Evolutionary conservation across 2,797 vertebrate genomes (phyloP).

Genomic region (Limnodromus scolopaceus): DNA sequence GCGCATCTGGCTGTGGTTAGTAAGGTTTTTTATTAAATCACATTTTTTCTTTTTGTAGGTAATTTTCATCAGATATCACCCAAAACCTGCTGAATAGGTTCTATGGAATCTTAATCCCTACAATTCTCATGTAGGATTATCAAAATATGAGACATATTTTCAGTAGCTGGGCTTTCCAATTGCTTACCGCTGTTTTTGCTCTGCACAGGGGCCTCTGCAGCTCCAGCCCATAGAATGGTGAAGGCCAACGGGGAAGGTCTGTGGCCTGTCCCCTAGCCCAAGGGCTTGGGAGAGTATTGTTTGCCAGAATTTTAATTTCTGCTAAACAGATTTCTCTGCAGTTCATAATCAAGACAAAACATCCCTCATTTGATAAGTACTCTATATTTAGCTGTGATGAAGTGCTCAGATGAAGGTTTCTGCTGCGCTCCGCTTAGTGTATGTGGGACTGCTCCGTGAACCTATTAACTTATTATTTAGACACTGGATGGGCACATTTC

Average conservation of each 20-base stretch:
- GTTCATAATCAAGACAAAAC: neutral
- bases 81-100: neutral
- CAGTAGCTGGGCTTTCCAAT: neutral
- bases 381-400: neutral
- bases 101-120: neutral
- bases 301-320: neutral
- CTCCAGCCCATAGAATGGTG: neutral
- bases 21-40: neutral
- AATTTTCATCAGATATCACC: neutral
- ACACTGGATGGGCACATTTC: conserved; percentile 59
- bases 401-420: conserved; percentile 3
- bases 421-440: neutral
- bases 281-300: neutral
- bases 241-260: neutral
- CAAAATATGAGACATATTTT: conserved; percentile 1
- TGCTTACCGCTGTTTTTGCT: neutral
- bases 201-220: neutral
- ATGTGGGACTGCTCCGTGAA: conserved; percentile 3
- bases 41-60: neutral
- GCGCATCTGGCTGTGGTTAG: neutral
- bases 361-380: neutral
- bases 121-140: neutral
- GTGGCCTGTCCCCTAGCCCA: neutral
- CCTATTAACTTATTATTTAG: conserved; percentile 59
- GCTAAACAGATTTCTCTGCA: neutral